Conservation (phyloP, 2,113 vertebrate species). For the Xenopus tropicalis region DNA sequence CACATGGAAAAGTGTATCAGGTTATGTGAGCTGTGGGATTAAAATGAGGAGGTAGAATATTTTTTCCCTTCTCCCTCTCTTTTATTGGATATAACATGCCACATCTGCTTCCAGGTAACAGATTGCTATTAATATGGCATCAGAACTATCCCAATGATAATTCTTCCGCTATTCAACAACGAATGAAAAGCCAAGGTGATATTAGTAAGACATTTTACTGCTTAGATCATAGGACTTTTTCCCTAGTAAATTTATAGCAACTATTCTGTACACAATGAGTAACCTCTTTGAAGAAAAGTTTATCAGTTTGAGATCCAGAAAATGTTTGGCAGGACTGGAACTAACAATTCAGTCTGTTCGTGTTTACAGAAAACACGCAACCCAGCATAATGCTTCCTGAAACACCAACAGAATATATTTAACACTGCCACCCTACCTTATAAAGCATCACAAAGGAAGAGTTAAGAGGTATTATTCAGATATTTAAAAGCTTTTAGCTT, state of each 20-base stretch:
- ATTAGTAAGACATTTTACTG: constrained; percentile 30
- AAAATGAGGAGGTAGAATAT: constrained; percentile 33
- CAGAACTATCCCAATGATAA: constrained; percentile 32
- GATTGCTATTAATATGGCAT: constrained; percentile 39
- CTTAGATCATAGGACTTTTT: constrained; percentile 37
- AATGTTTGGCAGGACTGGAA: constrained; percentile 22
- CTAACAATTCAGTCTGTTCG: background rate
- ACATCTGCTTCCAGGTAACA: constrained; percentile 44
- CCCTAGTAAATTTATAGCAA: constrained; percentile 35
- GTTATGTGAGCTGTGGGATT: constrained; percentile 42
- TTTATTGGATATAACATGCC: constrained; percentile 39
- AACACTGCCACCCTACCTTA: background rate
- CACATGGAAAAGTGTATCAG: constrained; percentile 45
- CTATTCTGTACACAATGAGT: constrained; percentile 29
- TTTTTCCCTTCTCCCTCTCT: constrained; percentile 10
- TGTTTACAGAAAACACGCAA: constrained; percentile 24
- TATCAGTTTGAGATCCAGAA: constrained; percentile 23
- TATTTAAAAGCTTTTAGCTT: too few relatives aligned
- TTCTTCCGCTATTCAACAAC: constrained; percentile 13
- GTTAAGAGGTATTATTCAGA: too few relatives aligned
- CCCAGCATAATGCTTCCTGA: constrained; percentile 27
- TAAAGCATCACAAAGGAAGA: background rate
- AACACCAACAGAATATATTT: constrained; percentile 15
- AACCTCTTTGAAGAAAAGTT: constrained; percentile 30
- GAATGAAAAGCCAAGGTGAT: constrained; percentile 20